Conservation (phyloP, 2,888 invertebrate genomes). For the Tipula confusa region DNA sequence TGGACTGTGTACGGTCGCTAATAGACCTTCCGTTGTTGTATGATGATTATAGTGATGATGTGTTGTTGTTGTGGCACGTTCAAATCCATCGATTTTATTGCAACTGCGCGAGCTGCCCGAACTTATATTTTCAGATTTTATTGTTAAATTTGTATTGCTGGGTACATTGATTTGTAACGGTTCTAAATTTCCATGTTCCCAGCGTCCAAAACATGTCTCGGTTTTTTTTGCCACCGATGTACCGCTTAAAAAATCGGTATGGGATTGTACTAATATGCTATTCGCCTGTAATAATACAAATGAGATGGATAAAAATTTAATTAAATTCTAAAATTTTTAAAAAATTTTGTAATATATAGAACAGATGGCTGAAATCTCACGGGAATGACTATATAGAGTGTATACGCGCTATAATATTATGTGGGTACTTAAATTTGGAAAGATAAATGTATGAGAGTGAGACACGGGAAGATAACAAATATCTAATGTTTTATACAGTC, state of each 20-base stretch:
- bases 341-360: background rate
- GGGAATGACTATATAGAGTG: background rate
- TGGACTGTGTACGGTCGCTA: conserved; percentile 20
- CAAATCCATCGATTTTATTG: conserved; percentile 33
- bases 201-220: conserved; percentile 38
- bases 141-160: conserved; percentile 36
- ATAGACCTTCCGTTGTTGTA: background rate
- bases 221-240: conserved; percentile 37
- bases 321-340: too few relatives aligned
- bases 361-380: background rate
- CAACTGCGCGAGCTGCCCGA: conserved; percentile 35
- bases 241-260: conserved; percentile 38
- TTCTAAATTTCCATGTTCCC: conserved; percentile 38
- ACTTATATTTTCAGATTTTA: conserved; percentile 38
- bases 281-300: conserved; percentile 37
- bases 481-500: too few relatives aligned
- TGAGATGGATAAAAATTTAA: too few relatives aligned
- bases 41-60: conserved; percentile 28
- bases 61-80: conserved; percentile 30
- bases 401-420: background rate
- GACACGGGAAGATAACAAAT: too few relatives aligned
- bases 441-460: background rate
- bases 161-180: conserved; percentile 39
- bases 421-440: background rate
- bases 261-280: conserved; percentile 39